A percentile compares a stretch with the other conserved stretches of the same genome.
phyloP scores from a whole-genome alignment of 2,113 vertebrate genomes.

The Aix galericulata region DNA sequence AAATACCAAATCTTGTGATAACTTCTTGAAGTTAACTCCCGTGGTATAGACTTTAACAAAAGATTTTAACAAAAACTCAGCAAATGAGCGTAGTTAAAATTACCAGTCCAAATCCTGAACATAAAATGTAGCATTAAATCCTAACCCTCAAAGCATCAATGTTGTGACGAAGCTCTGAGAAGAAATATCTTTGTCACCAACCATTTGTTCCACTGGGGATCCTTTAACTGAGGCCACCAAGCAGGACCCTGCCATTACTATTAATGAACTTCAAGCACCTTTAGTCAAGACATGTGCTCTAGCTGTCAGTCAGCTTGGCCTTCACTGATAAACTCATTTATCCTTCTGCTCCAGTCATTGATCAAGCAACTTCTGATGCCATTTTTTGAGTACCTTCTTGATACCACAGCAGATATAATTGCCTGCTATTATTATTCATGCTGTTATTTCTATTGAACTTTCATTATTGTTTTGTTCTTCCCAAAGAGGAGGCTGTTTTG shows the following conservation, averaged over 20 bases:
- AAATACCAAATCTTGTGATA: neutral
- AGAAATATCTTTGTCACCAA: neutral
- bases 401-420: neutral
- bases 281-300: neutral
- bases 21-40: neutral
- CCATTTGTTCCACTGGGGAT: rapidly evolving
- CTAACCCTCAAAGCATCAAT: neutral
- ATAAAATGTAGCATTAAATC: rapidly evolving
- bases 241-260: neutral
- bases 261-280: neutral
- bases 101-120: neutral
- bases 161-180: neutral
- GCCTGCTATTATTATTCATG: neutral
- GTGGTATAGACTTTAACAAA: neutral
- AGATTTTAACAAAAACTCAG: neutral
- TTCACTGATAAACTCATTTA: neutral
- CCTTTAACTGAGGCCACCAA: neutral
- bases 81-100: neutral
- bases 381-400: neutral
- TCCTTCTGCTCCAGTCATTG: neutral
- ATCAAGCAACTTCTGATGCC: neutral
- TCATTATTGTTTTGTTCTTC: neutral
- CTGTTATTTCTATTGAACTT: neutral
- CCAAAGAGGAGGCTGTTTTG: neutral
- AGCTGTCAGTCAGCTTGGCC: neutral